phyloP scores from a whole-genome alignment of 2,888 invertebrate genomes.

The Teleiodes luculella region DNA sequence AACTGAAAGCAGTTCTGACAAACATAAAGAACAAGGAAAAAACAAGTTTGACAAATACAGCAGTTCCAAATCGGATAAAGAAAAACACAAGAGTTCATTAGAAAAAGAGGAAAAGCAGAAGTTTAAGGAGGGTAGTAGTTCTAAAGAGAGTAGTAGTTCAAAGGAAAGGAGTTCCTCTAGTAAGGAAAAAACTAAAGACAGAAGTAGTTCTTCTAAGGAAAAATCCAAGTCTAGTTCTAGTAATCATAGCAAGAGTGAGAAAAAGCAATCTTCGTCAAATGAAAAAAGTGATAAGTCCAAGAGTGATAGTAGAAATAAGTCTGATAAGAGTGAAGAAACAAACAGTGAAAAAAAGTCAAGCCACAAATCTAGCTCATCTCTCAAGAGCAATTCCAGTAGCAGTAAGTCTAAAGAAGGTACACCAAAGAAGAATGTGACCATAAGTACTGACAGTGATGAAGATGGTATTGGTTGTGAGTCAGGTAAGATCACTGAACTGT shows the following conservation, averaged over 20 bases:
- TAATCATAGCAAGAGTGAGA: constrained; percentile 57
- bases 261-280: constrained; percentile 50
- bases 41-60: constrained; percentile 24
- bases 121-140: constrained; percentile 49
- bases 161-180: constrained; percentile 61
- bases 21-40: constrained; percentile 24
- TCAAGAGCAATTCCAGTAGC: constrained; percentile 29
- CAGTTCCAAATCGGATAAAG: constrained; percentile 35
- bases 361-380: constrained; percentile 53
- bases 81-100: constrained; percentile 41
- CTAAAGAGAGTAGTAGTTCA: constrained; percentile 53
- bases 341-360: constrained; percentile 54
- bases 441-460: constrained; percentile 50
- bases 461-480: constrained; percentile 85
- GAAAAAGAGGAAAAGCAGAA: constrained; percentile 37
- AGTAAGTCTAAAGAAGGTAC: constrained; percentile 58
- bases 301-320: constrained; percentile 43
- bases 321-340: constrained; percentile 42
- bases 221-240: constrained; percentile 37
- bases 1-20: constrained; percentile 32
- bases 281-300: constrained; percentile 40
- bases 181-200: constrained; percentile 60
- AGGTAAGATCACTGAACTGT: no score
- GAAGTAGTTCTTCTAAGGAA: constrained; percentile 58
- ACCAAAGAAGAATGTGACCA: constrained; percentile 65